Conservation (phyloP, 2,797 vertebrate genomes). For the Aselliscus stoliczkanus region DNA sequence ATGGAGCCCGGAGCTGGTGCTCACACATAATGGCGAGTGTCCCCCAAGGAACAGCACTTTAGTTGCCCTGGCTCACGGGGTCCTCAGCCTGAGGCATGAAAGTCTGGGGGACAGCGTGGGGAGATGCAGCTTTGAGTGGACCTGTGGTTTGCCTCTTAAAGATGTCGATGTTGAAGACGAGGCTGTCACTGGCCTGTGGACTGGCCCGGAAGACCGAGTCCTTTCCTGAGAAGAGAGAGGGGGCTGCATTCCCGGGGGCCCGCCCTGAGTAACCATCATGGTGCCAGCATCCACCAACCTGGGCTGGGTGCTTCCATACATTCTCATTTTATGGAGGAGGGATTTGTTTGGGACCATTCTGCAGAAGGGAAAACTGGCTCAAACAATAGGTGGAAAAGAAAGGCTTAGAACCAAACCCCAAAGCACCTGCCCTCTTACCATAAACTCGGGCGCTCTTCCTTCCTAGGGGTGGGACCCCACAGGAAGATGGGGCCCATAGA, state of each 20-base stretch:
- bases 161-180: background rate
- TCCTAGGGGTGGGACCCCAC: fast-evolving
- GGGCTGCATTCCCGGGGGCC: background rate
- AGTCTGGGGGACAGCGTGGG: background rate
- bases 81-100: fast-evolving
- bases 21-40: fast-evolving
- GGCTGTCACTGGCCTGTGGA: background rate
- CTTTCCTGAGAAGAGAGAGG: background rate
- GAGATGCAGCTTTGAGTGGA: background rate
- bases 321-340: background rate
- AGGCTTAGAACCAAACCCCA: background rate
- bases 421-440: background rate
- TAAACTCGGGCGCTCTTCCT: background rate
- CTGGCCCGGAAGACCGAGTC: background rate
- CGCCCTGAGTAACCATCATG: background rate
- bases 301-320: fast-evolving
- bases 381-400: too few relatives aligned
- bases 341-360: background rate
- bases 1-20: fast-evolving
- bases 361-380: background rate
- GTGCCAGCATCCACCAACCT: fast-evolving
- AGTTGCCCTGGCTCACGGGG: background rate
- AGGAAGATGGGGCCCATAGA: fast-evolving
- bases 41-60: fast-evolving
- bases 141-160: background rate